Percentiles rank a stretch among this genome's conserved stretches.
Evolutionary conservation across 2,797 vertebrate genomes (phyloP).

Genomic region (Psittacula derbiana): DNA sequence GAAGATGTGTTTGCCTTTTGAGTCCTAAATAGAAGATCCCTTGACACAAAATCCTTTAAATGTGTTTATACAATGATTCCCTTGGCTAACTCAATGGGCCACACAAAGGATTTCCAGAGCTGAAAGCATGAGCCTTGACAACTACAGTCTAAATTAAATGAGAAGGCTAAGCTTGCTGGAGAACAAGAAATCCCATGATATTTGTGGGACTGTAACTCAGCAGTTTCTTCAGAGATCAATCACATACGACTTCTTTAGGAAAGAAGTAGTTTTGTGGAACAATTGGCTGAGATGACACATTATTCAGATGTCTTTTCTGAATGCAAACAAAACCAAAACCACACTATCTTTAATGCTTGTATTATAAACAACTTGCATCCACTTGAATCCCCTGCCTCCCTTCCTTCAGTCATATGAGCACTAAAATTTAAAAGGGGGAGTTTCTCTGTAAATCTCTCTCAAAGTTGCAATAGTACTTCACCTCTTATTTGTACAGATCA

Average conservation of each 20-base stretch:
- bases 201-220: neutral
- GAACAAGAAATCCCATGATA: neutral
- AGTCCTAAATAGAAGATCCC: neutral
- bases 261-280: neutral
- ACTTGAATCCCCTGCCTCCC: neutral
- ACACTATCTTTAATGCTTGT: neutral
- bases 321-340: neutral
- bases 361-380: neutral
- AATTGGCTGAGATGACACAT: neutral
- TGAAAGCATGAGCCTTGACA: neutral
- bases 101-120: neutral
- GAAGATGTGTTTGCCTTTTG: neutral
- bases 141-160: neutral
- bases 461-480: neutral
- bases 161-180: neutral
- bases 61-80: neutral
- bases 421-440: neutral
- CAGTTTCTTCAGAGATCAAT: neutral
- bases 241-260: neutral
- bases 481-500: neutral
- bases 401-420: neutral
- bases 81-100: neutral
- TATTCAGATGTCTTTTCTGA: neutral
- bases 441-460: neutral
- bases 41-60: neutral